A percentile compares a stretch with the other conserved stretches of the same genome.
phyloP scores from a whole-genome alignment of 2,797 vertebrate species.

The Eulemur rubriventer region DNA sequence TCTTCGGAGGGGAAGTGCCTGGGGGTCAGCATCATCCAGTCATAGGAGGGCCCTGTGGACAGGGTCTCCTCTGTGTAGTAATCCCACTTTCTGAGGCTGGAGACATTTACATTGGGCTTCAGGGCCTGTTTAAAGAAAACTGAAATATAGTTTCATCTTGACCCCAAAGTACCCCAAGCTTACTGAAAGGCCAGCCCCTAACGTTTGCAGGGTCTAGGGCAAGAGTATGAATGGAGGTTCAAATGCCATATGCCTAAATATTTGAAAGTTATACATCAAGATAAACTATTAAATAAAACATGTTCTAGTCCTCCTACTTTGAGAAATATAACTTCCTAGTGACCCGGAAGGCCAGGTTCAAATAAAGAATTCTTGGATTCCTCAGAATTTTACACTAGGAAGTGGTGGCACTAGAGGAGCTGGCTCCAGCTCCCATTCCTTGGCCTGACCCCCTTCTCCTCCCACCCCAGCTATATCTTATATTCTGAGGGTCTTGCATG shows the following conservation, averaged over 20 bases:
- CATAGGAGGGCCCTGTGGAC: conserved; percentile 95
- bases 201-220: not conserved
- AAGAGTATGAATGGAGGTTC: conserved; percentile 4
- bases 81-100: conserved; percentile 96
- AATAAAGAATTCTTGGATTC: not conserved
- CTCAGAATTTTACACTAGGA: not conserved
- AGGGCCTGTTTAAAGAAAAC: conserved; percentile 87
- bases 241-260: not conserved
- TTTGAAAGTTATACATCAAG: conserved; percentile 42
- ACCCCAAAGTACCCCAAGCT: not conserved
- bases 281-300: conserved; percentile 38
- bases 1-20: conserved; percentile 88
- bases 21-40: conserved; percentile 91
- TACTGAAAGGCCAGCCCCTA: not conserved
- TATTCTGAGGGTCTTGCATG: not conserved
- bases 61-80: conserved; percentile 96
- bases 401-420: not conserved
- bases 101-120: conserved; percentile 92
- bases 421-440: not conserved
- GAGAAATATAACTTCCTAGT: not conserved
- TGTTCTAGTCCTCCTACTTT: not conserved
- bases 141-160: conserved; percentile 47
- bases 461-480: not conserved
- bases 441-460: not conserved
- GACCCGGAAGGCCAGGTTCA: conserved; percentile 27